Conservation (phyloP, 2,113 vertebrate genomes). For the Brachionichthys hirsutus region DNA sequence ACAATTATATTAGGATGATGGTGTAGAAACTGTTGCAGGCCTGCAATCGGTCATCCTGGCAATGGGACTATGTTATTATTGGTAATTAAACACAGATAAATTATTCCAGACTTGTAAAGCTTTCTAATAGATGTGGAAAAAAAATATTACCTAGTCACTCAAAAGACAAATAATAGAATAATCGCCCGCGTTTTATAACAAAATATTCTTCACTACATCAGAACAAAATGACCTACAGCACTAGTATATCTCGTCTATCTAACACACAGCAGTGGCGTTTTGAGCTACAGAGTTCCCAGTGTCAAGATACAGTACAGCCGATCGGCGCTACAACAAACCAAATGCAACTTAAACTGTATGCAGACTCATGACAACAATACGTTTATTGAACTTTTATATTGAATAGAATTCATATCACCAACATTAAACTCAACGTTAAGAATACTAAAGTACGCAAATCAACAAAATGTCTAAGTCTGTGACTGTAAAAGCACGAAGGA, state of each 20-base stretch:
- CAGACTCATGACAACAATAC: conserved; percentile 58
- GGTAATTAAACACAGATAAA: conserved; percentile 41
- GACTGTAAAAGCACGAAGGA: conserved; percentile 41
- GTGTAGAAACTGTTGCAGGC: conserved; percentile 33
- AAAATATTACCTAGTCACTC: conserved; percentile 38
- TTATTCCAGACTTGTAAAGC: conserved; percentile 52
- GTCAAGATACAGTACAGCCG: conserved; percentile 73
- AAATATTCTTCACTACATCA: conserved; percentile 53
- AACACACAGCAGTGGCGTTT: conserved; percentile 70
- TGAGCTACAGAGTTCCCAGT: conserved; percentile 70
- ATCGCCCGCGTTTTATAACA: conserved; percentile 38
- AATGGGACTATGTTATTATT: conserved; percentile 35
- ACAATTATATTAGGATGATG: conserved; percentile 41
- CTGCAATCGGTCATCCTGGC: conserved; percentile 42
- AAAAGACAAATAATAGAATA: conserved; percentile 49
- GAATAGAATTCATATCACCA: conserved; percentile 64
- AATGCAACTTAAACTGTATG: conserved; percentile 60
- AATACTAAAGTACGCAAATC: conserved; percentile 61
- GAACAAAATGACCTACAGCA: conserved; percentile 53
- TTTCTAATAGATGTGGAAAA: conserved; percentile 30
- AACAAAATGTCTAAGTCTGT: conserved; percentile 39
- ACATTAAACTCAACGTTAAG: conserved; percentile 63
- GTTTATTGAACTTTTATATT: conserved; percentile 59
- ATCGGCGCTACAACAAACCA: conserved; percentile 66
- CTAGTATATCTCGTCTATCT: conserved; percentile 54